Base-by-base conservation (phyloP, 2,113 vertebrate genomes). In the Dromiciops gliroides region DNA sequence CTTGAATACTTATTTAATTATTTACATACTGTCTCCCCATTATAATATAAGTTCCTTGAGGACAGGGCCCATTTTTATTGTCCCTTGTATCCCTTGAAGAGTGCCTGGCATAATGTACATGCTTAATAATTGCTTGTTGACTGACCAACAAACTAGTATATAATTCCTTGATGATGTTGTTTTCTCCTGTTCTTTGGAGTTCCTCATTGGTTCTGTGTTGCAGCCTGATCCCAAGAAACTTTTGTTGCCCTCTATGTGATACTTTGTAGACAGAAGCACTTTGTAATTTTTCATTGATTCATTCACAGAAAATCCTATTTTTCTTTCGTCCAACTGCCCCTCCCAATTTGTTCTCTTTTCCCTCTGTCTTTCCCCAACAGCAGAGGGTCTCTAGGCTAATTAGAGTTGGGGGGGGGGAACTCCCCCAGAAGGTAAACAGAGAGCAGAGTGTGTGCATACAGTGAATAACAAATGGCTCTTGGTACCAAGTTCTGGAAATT, bases 401-500 rank as follows among this genome's bases (percentile, higher is more conserved):
- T 97, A 9, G 50, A 8, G 51, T 19, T 3, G 51, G 51, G 52
- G 5, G 67, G 1, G 9, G 98, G 98, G 97, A 97, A 97, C 96
- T 97, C 95, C 95, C 92, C 94, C 52, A 12, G 23, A 97, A 98
- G 94, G 98, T 97, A 99, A 99, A 99, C 97, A 99, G 95, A 97
- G 96, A 97, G 51, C 0, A 3, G 98, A 98, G 97, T 37, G 95
- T 37, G 95, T 98, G 98, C 93, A 95, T 50, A 19, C 51, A 2
- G 52, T 28, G 90, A 31, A 50, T 97, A 98, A 99, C 98, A 98
- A 98, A 98, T 0, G 96, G 97, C 91, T 98, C 98, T 98, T 98
- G 99, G 99, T 99, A 99, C 99, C 9, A 96, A 95, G 93, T 1
- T 31, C 92, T 97, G 96, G 93, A 97, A 98, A 98, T 98, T 98